Percentiles rank a stretch among this genome's conserved stretches.
phyloP scores from a whole-genome alignment of 2,888 invertebrate genomes.

The Cerceris rybyensis region DNA sequence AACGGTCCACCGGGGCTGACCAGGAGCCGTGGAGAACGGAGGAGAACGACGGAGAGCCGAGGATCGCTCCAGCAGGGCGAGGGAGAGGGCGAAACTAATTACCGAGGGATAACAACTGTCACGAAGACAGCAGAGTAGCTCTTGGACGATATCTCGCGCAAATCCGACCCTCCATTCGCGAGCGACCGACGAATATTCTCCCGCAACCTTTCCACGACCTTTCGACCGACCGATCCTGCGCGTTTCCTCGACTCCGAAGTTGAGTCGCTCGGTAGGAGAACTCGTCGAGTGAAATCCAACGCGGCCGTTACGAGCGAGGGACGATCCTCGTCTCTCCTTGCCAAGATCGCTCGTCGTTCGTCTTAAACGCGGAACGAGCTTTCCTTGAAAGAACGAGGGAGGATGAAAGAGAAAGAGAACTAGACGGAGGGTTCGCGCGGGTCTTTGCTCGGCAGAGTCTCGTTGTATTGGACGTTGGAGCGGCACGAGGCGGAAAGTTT shows the following conservation, averaged over 20 bases:
- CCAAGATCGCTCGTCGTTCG: neutral
- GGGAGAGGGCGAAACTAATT: neutral
- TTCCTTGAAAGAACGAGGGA: constrained; percentile 2
- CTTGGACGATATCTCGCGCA: neutral
- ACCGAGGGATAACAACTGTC: neutral
- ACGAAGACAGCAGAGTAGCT: no score
- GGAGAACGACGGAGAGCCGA: no score
- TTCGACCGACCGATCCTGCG: neutral
- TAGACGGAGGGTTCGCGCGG: constrained; percentile 21
- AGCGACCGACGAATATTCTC: neutral
- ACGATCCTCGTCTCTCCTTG: neutral
- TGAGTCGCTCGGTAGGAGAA: no score
- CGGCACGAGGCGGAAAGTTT: constrained; percentile 69
- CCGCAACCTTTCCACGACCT: neutral
- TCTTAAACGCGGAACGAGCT: neutral
- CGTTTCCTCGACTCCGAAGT: no score
- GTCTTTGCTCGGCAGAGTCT: constrained; percentile 21
- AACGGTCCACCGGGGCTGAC: neutral
- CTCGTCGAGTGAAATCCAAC: no score
- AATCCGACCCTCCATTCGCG: neutral
- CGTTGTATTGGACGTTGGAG: constrained; percentile 38
- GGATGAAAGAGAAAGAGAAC: constrained; percentile 25
- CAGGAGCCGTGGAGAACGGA: no score
- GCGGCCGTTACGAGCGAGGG: neutral
- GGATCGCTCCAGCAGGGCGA: no score